Evolutionary conservation across 2,113 vertebrate genomes (phyloP).

Genomic region (Myocastor coypus): DNA sequence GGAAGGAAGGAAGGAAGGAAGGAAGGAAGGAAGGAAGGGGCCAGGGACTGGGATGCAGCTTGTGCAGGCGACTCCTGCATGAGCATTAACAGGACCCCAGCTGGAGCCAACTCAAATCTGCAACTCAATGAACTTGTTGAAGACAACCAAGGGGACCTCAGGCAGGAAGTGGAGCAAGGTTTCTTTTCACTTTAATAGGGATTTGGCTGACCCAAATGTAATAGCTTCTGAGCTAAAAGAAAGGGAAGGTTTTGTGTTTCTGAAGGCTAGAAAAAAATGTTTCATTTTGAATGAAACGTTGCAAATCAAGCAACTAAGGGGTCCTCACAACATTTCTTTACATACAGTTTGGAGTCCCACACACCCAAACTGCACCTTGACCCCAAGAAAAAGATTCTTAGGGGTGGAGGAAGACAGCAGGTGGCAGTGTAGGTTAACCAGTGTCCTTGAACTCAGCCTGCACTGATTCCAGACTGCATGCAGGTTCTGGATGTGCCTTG

Average conservation of each 20-base stretch:
- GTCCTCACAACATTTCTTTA: neutral
- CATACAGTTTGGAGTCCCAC: neutral
- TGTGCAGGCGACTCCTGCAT: neutral
- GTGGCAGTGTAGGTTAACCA: slow-evolving; percentile 46
- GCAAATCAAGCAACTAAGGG: neutral
- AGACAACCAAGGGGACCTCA: neutral
- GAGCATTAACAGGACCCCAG: neutral
- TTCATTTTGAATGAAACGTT: neutral
- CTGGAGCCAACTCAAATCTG: neutral
- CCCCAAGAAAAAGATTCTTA: neutral
- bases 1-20: no score
- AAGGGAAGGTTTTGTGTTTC: neutral
- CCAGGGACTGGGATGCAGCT: neutral
- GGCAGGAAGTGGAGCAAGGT: neutral
- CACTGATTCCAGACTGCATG: neutral
- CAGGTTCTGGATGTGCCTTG: no score
- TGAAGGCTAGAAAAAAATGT: slow-evolving; percentile 32
- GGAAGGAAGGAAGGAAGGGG: neutral
- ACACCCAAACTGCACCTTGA: neutral
- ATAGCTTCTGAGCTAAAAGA: slow-evolving; percentile 40
- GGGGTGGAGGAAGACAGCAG: slow-evolving; percentile 15
- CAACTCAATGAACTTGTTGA: slow-evolving; percentile 45
- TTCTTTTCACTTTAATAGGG: slow-evolving; percentile 50
- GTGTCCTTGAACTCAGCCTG: neutral
- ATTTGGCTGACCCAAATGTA: neutral